Evolutionary conservation across 2,888 invertebrate species (phyloP), one percentile per base, ranked within the genome.

Genomic region (Hemicrepidius hirtus): DNA sequence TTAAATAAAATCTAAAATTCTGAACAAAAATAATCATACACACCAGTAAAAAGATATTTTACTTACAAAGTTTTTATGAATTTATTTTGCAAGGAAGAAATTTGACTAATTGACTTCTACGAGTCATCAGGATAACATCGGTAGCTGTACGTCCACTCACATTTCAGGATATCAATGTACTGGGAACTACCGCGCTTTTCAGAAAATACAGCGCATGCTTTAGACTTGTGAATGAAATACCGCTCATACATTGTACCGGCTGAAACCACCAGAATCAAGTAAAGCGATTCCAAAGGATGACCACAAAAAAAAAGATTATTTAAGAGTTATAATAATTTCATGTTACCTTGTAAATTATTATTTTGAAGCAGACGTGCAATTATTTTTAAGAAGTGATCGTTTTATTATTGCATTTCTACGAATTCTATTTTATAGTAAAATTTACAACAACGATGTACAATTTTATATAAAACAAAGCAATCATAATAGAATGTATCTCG

Each of bases 121-220:
- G 53, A 28, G 28, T 28, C 13, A 53, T 53, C 28, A 53, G 53
- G 28, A 53, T 13, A 53, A 53, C 21, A 13, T 28, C 24, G 57
- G 0, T 37, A 1, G 16, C 13, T n/a, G 18, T n/a, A 35, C 57
- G 37, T 57, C 57, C 37, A 37, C 57, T 37, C 57, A 57, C 57
- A 57, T 57, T 57, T 57, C 57, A 57, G 35, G 57, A 57, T 57
- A 57, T 57, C 57, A 57, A 21, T 16, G 20, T 20, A 57, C 57
- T 57, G 37, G 10, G 20, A 37, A 57, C 13, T 57, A 28, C 37
- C 57, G 57, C 57, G 57, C 57, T 57, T 57, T 57, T 37, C 35
- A 5, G 4, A n/a, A 18, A 37, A 9, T 3, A 57, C 37, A 18
- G 57, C 57, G 57, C 57, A 57, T 37, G 57, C 57, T 37, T 57